Percentiles rank a stretch among this genome's conserved stretches.
phyloP scores from a whole-genome alignment of 2,797 vertebrate genomes.

The Coendou prehensilis region DNA sequence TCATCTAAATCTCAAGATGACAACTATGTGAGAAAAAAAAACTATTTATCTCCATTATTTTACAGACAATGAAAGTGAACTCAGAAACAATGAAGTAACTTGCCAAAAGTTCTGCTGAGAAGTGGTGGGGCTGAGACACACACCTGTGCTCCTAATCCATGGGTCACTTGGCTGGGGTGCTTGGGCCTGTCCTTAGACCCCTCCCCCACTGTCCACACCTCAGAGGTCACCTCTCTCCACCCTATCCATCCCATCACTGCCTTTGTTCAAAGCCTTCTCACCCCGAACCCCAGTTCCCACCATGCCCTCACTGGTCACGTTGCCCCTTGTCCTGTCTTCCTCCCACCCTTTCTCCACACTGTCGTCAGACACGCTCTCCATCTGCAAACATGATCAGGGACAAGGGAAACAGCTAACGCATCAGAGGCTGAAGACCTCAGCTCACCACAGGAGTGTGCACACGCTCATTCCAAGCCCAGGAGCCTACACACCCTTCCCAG shows the following conservation, averaged over 20 bases:
- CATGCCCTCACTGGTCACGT: background rate
- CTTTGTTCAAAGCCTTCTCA: background rate
- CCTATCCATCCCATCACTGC: background rate
- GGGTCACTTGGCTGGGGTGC: background rate
- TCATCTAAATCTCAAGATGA: background rate
- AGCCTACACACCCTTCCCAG: background rate
- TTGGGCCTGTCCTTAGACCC: background rate
- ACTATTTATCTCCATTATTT: background rate
- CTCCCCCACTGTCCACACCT: background rate
- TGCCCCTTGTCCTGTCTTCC: background rate
- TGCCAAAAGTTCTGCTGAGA: background rate
- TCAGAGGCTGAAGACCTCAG: background rate
- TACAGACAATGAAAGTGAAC: background rate
- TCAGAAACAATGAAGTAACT: conserved; percentile 28
- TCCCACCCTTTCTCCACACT: background rate
- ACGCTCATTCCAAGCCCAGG: background rate
- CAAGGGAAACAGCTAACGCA: background rate
- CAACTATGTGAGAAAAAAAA: background rate
- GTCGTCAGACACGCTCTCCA: background rate
- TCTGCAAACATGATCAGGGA: background rate
- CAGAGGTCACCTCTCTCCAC: too few relatives aligned
- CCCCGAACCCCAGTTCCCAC: background rate
- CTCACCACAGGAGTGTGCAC: background rate
- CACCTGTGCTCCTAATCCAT: background rate
- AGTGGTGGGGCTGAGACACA: background rate